phyloP scores from a whole-genome alignment of 2,113 vertebrate species.

The Perccottus glenii region DNA sequence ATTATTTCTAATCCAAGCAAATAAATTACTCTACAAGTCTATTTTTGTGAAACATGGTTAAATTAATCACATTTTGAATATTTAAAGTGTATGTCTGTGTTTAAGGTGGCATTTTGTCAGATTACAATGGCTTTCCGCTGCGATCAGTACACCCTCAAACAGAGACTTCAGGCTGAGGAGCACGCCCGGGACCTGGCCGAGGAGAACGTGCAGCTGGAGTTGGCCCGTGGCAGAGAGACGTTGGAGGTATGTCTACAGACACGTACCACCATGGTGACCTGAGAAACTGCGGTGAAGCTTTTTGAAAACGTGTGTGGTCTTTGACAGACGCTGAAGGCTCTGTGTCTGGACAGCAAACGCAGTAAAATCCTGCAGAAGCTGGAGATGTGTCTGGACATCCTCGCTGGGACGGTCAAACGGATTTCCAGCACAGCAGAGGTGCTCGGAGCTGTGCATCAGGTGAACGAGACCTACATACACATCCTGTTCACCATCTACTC shows the following conservation, averaged over 20 bases:
- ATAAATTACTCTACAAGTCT: no score
- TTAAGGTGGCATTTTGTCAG: conserved; percentile 82
- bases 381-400: conserved; percentile 78
- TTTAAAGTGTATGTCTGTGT: not conserved
- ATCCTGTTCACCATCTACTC: not conserved
- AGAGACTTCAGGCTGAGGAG: conserved; percentile 84
- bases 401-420: conserved; percentile 72
- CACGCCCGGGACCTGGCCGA: conserved; percentile 83
- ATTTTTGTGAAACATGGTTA: no score
- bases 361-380: conserved; percentile 78
- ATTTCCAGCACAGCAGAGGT: conserved; percentile 81
- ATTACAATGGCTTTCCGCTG: conserved; percentile 84
- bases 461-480: conserved; percentile 26
- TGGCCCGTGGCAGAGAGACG: conserved; percentile 77
- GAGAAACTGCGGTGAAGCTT: not conserved
- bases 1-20: no score
- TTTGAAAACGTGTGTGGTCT: conserved; percentile 34
- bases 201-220: conserved; percentile 85
- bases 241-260: conserved; percentile 76
- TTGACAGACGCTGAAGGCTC: conserved; percentile 74
- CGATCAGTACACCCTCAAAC: conserved; percentile 84
- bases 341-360: conserved; percentile 73
- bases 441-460: conserved; percentile 87
- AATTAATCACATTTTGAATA: not conserved
- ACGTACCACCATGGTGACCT: not conserved